Base-by-base conservation (phyloP, 2,113 vertebrate species). In the Nibea albiflora region DNA sequence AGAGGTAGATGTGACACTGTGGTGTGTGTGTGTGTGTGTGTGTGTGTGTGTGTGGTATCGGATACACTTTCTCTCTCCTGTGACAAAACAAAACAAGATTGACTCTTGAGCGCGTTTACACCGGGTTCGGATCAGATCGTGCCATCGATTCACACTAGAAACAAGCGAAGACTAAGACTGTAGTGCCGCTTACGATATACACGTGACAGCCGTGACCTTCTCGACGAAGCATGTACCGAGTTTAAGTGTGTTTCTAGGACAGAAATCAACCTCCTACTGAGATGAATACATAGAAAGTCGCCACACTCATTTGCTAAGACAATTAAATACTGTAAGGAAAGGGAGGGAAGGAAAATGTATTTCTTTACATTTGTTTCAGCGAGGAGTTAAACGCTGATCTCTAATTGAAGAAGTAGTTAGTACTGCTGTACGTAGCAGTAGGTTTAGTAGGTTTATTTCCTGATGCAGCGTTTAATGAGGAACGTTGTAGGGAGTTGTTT, bases 1-100 rank as follows among this genome's bases (percentile, higher is more conserved):
- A 67, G 42, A 72, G 17, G 46, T 61, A 72, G 66, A 74, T 35
- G 61, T 64, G 73, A 82, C 47, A 82, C 39, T 26, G 61, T n/a
- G 62, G 35, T 4, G 44, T 46, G 44, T 35, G 44, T 46, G 42
- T 44, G 35, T 47, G 58, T 54, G 58, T 35, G 44, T 46, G 35
- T 4, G 44, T 46, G 44, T 35, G 44, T 46, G 42, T 44, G 35
- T 47, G 58, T 54, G 58, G 58, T 56, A 16, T 6, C 24, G 11
- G 57, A 58, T 31, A 22, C 28, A 52, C 49, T 22, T 74, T 61
- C 20, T 39, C 31, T 60, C 50, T n/a, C 19, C 9, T 58, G 54
- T 60, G 6, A 71, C 12, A 64, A 73, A 73, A 75, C 10, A 72
- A 19, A 64, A 17, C 46, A 5, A 24, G 4, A 44, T 19, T n/a